Percentiles rank a stretch among this genome's conserved stretches.
Evolutionary conservation across 2,113 vertebrate species (phyloP).

Genomic region (Seriola aureovittata): DNA sequence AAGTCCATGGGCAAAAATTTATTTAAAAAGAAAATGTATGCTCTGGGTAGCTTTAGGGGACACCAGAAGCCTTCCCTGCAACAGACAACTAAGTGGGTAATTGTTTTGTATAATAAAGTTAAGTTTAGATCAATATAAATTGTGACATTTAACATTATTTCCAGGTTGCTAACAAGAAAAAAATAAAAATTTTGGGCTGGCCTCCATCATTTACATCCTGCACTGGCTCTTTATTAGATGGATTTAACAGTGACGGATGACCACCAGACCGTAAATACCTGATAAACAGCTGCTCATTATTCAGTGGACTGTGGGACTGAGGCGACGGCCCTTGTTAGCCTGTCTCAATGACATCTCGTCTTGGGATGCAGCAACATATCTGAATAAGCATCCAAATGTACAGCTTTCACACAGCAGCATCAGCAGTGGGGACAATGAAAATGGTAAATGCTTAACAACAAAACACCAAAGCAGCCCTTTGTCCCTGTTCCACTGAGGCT

Average conservation of each 20-base stretch:
- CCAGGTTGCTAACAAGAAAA: background rate
- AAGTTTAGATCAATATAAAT: background rate
- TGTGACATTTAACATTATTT: too few species aligned
- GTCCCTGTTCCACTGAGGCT: background rate
- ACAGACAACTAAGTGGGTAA: too few species aligned
- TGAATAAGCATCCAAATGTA: background rate
- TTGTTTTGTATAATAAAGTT: too few species aligned
- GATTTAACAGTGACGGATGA: background rate
- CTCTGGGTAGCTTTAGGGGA: too few species aligned
- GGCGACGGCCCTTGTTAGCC: background rate
- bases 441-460: background rate
- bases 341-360: background rate
- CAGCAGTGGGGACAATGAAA: background rate
- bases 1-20: too few species aligned
- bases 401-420: background rate
- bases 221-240: background rate
- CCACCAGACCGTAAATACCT: background rate
- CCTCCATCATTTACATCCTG: background rate
- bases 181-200: background rate
- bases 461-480: background rate
- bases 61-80: too few species aligned
- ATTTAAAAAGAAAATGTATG: too few species aligned
- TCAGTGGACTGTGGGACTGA: background rate
- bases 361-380: background rate
- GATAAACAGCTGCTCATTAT: background rate